Percentiles rank a stretch among this genome's conserved stretches.
Conservation (phyloP, 2,113 vertebrate species). For the Ophthalmolycus amberensis region DNA sequence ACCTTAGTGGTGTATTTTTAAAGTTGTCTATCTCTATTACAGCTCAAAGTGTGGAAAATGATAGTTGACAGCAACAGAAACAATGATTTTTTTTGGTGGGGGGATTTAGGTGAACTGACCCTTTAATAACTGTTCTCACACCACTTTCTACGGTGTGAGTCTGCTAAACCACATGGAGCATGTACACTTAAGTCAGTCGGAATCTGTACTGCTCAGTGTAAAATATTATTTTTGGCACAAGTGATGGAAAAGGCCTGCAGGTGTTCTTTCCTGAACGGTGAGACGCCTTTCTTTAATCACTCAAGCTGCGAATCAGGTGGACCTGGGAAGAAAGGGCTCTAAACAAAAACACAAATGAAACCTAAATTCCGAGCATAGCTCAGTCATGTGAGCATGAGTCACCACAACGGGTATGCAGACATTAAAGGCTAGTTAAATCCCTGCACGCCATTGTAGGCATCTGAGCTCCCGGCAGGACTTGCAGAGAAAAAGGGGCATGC, state of each 20-base stretch:
- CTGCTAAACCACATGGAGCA: background rate
- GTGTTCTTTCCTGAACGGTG: conserved; percentile 7
- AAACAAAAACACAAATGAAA: conserved; percentile 62
- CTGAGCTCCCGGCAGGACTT: conserved; percentile 31
- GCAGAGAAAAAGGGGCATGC: conserved; percentile 12
- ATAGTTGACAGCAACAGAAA: background rate
- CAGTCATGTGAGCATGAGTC: conserved; percentile 55
- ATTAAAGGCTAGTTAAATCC: conserved; percentile 58
- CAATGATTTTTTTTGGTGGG: too few species aligned
- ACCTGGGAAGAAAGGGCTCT: conserved; percentile 25
- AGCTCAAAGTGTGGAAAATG: background rate
- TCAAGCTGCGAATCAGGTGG: conserved; percentile 58
- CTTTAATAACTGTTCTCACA: conserved; percentile 9
- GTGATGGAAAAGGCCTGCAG: conserved; percentile 23
- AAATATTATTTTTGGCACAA: conserved; percentile 36
- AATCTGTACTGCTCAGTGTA: conserved; percentile 3
- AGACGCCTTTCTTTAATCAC: conserved; percentile 28
- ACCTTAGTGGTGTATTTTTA: background rate
- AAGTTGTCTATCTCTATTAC: background rate
- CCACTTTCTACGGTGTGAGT: background rate
- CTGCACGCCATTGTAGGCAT: conserved; percentile 26
- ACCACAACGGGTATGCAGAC: conserved; percentile 47
- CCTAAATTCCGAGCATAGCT: conserved; percentile 67
- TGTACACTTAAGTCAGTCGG: background rate
- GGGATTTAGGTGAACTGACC: background rate